These are phyloP conservation scores for Pseudopodoces humilis DNA, from an alignment of 2,113 vertebrate genomes.

Conservation along the genomic window DNA sequence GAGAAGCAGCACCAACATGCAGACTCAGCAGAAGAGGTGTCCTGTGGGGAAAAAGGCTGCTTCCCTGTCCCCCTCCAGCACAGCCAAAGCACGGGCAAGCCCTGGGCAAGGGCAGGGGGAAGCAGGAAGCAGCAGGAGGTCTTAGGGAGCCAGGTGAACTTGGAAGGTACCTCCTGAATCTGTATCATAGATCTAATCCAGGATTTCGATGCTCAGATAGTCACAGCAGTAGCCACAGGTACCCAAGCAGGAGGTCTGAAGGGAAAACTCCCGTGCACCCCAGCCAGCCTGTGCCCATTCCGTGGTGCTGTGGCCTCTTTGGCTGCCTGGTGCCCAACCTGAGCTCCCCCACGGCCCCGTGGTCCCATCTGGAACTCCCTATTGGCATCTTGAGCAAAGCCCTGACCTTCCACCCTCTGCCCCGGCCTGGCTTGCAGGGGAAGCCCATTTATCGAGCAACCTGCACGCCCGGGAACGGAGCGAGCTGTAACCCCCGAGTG, in stretches of 20 bases:
- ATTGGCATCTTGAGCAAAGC: fast-evolving
- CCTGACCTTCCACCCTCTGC: not conserved
- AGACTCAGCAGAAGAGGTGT: not conserved
- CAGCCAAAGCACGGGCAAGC: not conserved
- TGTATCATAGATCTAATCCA: not conserved
- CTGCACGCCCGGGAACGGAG: fast-evolving
- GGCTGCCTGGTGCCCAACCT: not conserved
- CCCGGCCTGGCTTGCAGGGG: fast-evolving
- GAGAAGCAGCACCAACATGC: not conserved
- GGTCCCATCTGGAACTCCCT: not conserved
- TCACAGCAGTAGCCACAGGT: not conserved
- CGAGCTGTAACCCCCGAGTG: fast-evolving
- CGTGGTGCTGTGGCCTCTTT: not conserved
- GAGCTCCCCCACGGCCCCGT: not conserved
- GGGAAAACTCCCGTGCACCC: fast-evolving
- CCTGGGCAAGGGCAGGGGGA: not conserved
- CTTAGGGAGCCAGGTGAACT: not conserved
- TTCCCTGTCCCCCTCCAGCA: not conserved
- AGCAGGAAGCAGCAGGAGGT: not conserved
- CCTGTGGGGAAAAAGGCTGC: not conserved
- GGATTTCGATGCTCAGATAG: not conserved
- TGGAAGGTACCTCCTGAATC: not conserved
- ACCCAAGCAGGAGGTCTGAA: not conserved
- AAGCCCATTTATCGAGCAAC: fast-evolving
- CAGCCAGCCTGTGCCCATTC: fast-evolving